Percentiles rank a stretch among this genome's conserved stretches.
Evolutionary conservation across 2,888 invertebrate genomes (phyloP).

Genomic region (Xylocampa areola): DNA sequence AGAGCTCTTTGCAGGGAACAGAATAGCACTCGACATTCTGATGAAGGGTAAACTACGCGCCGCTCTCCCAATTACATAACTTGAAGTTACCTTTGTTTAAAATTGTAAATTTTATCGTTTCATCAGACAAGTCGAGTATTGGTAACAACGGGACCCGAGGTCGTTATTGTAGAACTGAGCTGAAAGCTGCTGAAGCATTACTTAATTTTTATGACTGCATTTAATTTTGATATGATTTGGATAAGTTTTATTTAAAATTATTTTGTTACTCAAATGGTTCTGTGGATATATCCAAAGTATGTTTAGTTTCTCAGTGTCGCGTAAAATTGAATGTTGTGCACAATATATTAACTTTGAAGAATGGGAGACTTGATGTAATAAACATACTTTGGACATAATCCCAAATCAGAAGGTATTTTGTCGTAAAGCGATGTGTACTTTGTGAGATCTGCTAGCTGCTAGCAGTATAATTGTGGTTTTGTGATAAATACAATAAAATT

Average conservation of each 20-base stretch:
- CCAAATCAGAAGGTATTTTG: slow-evolving; percentile 72
- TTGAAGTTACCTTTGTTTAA: slow-evolving; percentile 49
- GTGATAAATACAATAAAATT: slow-evolving; percentile 89
- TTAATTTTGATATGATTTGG: slow-evolving; percentile 76
- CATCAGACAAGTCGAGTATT: slow-evolving; percentile 39
- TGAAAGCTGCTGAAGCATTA: slow-evolving; percentile 82
- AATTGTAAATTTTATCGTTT: slow-evolving; percentile 24
- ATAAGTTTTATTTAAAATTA: slow-evolving; percentile 77
- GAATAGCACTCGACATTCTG: slow-evolving; percentile 17
- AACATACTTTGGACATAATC: slow-evolving; percentile 71
- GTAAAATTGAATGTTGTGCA: slow-evolving; percentile 18
- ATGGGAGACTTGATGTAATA: slow-evolving; percentile 14
- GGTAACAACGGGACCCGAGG: slow-evolving; percentile 56
- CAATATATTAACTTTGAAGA: slow-evolving; percentile 12
- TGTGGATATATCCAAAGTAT: slow-evolving; percentile 70
- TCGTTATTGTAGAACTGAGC: slow-evolving; percentile 71
- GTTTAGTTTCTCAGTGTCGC: slow-evolving; percentile 46
- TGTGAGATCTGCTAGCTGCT: slow-evolving; percentile 87
- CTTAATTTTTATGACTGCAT: slow-evolving; percentile 79
- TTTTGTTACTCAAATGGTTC: slow-evolving; percentile 75
- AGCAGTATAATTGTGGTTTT: slow-evolving; percentile 87
- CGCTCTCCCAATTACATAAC: slow-evolving; percentile 24
- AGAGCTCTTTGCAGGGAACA: slow-evolving; percentile 17
- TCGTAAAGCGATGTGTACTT: slow-evolving; percentile 73
- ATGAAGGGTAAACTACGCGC: slow-evolving; percentile 28